Percentiles rank a stretch among this genome's conserved stretches.
Conservation (phyloP, 2,113 vertebrate genomes). For the Aythya baeri region DNA sequence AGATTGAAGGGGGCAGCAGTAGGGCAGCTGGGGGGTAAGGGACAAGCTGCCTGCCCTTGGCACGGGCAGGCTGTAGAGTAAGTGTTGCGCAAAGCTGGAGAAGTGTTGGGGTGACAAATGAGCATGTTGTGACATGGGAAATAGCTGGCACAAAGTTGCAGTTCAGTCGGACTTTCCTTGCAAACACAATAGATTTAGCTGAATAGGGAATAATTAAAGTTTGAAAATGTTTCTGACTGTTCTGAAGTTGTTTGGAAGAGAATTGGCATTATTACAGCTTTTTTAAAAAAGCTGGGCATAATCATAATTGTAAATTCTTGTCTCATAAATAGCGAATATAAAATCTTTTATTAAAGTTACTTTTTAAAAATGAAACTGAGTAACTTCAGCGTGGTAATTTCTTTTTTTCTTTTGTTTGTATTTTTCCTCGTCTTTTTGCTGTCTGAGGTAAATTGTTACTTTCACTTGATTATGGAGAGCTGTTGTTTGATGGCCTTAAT, state of each 20-base stretch:
- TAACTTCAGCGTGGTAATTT: background rate
- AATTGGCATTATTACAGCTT: background rate
- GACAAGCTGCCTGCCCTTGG: background rate
- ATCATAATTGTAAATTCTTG: background rate
- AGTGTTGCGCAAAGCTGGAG: background rate
- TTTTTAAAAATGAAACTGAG: background rate
- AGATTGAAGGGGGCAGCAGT: background rate
- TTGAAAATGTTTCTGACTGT: background rate
- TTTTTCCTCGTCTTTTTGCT: background rate
- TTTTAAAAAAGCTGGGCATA: background rate
- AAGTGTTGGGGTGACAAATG: background rate
- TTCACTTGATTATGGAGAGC: background rate
- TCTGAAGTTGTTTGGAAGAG: background rate
- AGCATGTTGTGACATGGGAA: background rate
- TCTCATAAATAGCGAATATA: background rate
- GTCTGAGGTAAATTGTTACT: conserved; percentile 14
- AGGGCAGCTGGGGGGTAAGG: background rate
- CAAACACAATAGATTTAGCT: conserved; percentile 1
- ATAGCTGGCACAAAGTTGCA: background rate
- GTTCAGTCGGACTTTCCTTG: conserved; percentile 11
- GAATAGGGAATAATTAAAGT: background rate
- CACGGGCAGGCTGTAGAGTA: rapidly evolving
- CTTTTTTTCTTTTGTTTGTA: background rate
- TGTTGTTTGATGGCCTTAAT: background rate
- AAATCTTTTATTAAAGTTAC: background rate